These are phyloP conservation scores for Drosophila funebris DNA, from an alignment of 1,140 invertebrate genomes.

Conservation along the genomic window DNA sequence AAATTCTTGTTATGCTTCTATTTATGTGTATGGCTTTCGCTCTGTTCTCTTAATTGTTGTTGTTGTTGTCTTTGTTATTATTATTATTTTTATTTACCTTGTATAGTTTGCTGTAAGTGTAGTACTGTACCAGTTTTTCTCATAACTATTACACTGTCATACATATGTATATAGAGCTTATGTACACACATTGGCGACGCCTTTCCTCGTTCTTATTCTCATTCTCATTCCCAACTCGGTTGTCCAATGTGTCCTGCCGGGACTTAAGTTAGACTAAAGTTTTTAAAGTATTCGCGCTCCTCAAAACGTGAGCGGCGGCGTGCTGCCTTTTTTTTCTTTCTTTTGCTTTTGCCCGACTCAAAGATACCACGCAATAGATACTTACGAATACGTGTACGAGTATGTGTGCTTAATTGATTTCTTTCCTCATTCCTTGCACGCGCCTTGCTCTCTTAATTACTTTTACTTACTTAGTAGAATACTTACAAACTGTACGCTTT, in stretches of 20 bases:
- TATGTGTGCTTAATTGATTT: slow-evolving; percentile 12
- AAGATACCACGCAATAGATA: slow-evolving; percentile 35
- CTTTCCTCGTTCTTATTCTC: not conserved
- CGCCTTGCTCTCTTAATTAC: slow-evolving; percentile 62
- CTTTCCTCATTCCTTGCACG: not conserved
- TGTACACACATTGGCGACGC: slow-evolving; percentile 59
- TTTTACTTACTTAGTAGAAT: slow-evolving; percentile 77
- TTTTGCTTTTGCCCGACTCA: not conserved
- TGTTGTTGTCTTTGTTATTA: slow-evolving; percentile 40
- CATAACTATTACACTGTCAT: slow-evolving; percentile 39
- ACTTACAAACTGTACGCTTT: slow-evolving; percentile 77
- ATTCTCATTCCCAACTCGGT: slow-evolving; percentile 24
- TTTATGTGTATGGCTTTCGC: slow-evolving; percentile 66
- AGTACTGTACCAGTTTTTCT: slow-evolving; percentile 68
- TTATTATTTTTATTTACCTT: slow-evolving; percentile 76
- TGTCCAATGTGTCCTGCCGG: slow-evolving; percentile 38
- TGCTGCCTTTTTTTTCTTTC: no score
- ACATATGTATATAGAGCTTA: slow-evolving; percentile 46
- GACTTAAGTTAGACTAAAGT: slow-evolving; percentile 35
- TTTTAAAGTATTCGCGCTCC: slow-evolving; percentile 60
- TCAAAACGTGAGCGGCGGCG: slow-evolving; percentile 18
- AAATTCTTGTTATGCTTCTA: slow-evolving; percentile 75
- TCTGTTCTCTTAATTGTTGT: slow-evolving; percentile 35
- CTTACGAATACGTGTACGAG: not conserved
- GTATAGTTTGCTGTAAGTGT: slow-evolving; percentile 81